Evolutionary conservation across 2,113 vertebrate species (phyloP), one percentile per base, ranked within the genome.

Genomic region (Vanacampus margaritifer): DNA sequence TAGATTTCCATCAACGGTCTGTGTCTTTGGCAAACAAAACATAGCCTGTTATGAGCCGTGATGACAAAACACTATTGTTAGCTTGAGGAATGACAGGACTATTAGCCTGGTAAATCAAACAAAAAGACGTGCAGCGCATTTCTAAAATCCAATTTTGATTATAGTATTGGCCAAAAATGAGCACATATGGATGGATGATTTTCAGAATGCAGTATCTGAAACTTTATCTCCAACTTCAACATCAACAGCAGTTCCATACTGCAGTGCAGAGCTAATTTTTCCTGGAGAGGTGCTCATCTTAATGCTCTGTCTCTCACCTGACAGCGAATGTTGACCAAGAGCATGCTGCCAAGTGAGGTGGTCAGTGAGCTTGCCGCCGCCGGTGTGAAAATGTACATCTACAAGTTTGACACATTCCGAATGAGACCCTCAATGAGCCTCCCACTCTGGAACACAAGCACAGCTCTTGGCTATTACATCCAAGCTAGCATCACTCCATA

Each of bases 381-480:
- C 41, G 59, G 37, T 62, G n/a, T 48, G 16, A 57, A 61, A 24
- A 43, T 24, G 21, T 64, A 32, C 26, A 62, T 62, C 59, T 24
- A 41, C 39, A 67, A 54, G 35, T 39, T 64, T 23, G 56, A 57
- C 26, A 32, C 35, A 41, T 13, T 62, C 59, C n/a, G 26, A 35
- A 48, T 65, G 62, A 19, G 21, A 45, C 5, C 12, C 21, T 71
- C 64, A 64, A 48, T 43, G 1, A 67, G 59, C 45, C 68, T 71
- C 71, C 76, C 59, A 74, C 68, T 78, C 58, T 26, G 17, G 58
- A 67, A 21, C 23, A 62, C 57, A 64, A 64, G 35, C 28, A 62
- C 57, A 66, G 41, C 19, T 58, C 19, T 43, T 17, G 19, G 58
- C 63, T 28, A 67, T 16, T 28, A 8, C 32, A 62, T 46, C n/a